Percentiles rank a stretch among this genome's conserved stretches.
Evolutionary conservation across 35 echinoderm and acorn worm species (phyloP).

Genomic region (Stichopus chloronotus): DNA sequence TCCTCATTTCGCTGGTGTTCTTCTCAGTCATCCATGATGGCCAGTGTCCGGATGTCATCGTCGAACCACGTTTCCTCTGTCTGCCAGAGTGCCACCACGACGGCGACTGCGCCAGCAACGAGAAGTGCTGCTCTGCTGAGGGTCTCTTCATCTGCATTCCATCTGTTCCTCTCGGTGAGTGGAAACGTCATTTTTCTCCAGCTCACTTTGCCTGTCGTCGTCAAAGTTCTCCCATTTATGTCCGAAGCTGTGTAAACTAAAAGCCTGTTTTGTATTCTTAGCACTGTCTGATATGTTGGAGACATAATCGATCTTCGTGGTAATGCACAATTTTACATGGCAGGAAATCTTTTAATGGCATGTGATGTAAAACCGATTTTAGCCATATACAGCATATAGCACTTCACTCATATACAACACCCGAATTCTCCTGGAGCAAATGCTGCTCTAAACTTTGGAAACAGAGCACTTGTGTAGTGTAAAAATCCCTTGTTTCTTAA

Average conservation of each 20-base stretch:
- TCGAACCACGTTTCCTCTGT: constrained; percentile 43
- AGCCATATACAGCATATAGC: too few relatives aligned
- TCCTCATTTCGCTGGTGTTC: not conserved
- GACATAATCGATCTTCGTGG: not conserved
- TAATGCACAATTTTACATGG: too few relatives aligned
- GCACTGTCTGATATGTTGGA: not conserved
- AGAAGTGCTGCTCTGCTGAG: constrained; percentile 77
- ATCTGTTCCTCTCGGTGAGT: constrained; percentile 53
- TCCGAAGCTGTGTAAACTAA: not conserved
- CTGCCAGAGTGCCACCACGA: constrained; percentile 70
- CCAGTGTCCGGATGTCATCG: constrained; percentile 56
- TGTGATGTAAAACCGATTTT: too few relatives aligned
- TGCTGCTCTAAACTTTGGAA: too few relatives aligned
- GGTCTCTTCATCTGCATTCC: constrained; percentile 36
- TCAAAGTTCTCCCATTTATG: not conserved
- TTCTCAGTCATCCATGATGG: constrained; percentile 46
- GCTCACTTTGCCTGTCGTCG: too few relatives aligned
- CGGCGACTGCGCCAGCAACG: constrained; percentile 64
- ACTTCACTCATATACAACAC: too few relatives aligned
- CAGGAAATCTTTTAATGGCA: too few relatives aligned
- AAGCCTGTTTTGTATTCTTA: not conserved
- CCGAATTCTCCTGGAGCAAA: too few relatives aligned
- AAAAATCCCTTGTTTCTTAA: too few relatives aligned
- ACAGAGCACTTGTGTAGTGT: too few relatives aligned
- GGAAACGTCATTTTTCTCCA: not conserved